Percentiles rank a stretch among this genome's conserved stretches.
phyloP scores from a whole-genome alignment of 2,888 invertebrate genomes.

The Acanthopleura granulata region DNA sequence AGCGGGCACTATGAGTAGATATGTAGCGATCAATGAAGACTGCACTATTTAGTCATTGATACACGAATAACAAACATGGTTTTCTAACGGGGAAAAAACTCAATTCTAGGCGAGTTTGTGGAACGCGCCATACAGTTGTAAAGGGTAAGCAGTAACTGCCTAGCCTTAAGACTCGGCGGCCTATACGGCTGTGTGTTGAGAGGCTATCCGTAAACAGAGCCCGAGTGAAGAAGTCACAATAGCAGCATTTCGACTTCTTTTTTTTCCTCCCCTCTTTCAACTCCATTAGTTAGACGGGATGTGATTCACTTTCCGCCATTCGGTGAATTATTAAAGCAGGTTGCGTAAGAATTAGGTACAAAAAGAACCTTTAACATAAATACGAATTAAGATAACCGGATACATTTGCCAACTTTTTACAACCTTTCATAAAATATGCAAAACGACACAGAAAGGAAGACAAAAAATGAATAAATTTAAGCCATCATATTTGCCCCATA shows the following conservation, averaged over 20 bases:
- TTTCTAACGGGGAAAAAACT: too few species aligned
- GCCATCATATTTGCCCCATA: conserved; percentile 8
- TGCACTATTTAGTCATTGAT: too few species aligned
- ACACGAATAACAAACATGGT: too few species aligned
- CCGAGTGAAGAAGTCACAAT: background rate
- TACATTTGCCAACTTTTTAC: background rate
- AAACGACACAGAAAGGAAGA: background rate
- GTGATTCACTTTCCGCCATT: background rate
- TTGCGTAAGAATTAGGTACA: conserved; percentile 5
- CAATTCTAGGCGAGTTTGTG: too few species aligned
- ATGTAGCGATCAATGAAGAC: too few species aligned
- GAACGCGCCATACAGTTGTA: too few species aligned
- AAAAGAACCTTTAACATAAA: conserved; percentile 11
- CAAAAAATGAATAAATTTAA: conserved; percentile 9
- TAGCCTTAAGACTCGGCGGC: too few species aligned
- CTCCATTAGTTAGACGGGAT: conserved; percentile 11
- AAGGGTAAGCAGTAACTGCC: too few species aligned
- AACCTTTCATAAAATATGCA: conserved; percentile 16
- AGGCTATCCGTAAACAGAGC: background rate
- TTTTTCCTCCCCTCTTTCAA: conserved; percentile 3
- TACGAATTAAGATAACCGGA: conserved; percentile 5
- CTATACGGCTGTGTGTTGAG: too few species aligned
- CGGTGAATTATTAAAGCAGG: background rate
- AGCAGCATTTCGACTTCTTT: background rate
- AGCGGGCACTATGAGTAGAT: too few species aligned